Evolutionary conservation across 2,113 vertebrate genomes (phyloP), one percentile per base, ranked within the genome.

Genomic region (Epinephelus lanceolatus): DNA sequence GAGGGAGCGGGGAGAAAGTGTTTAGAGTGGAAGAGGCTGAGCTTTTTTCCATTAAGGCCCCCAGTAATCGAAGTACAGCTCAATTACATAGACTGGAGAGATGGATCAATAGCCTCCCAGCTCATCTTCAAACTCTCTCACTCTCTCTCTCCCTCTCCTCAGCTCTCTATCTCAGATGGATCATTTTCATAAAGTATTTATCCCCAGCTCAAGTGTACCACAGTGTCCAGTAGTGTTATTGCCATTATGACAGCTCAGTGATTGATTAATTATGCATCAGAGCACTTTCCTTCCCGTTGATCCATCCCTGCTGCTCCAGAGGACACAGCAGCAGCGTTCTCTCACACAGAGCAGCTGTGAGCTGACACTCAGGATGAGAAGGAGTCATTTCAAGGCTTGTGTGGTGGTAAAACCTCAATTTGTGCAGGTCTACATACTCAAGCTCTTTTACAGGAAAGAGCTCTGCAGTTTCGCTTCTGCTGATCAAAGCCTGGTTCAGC

Each of bases 121-220:
- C 87, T 84, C 80, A 27, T 81, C 70, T 71, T 80, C 72, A 72
- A 85, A 81, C 85, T 82, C 77, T 52, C 25, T 27, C 37, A 55
- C 75, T 55, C 53, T 55, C 53, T 19, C 18, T 55, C 71, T 75
- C 66, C 72, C 63, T 71, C 71, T 78, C 88, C 73, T 71, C 33
- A 1, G 33, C 71, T 73, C 69, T 77, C 68, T 70, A 71, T 78
- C 88, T 88, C 79, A 68, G 81, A 91, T 89, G 85, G 86, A 87
- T 92, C 78, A 91, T 94, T 95, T 95, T 94, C 93, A 94, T 95
- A 90, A 96, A 95, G 92, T 94, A 95, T 94, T 95, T 75, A 95
- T 93, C 80, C 81, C 62, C 63, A 76, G 85, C 88, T 92, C 84
- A 71, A 88, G 83, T 92, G 82, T 78, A 74, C 71, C 77, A 57